Evolutionary conservation across 2,113 vertebrate genomes (phyloP).

Genomic region (Ancistrus triradiatus): DNA sequence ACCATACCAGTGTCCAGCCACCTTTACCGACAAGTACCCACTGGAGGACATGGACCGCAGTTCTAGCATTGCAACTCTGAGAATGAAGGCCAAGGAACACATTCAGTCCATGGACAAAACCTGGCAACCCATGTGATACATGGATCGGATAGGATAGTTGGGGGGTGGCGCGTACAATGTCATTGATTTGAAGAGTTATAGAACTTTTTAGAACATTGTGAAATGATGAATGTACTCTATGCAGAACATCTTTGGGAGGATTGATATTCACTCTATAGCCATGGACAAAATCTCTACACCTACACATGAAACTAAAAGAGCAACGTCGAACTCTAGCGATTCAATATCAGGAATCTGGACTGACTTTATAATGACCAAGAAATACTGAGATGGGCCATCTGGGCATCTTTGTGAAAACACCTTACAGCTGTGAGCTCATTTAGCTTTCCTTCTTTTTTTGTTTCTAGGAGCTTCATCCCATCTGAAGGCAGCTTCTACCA

Average conservation of each 20-base stretch:
- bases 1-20: conserved; percentile 76
- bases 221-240: background rate
- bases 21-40: conserved; percentile 84
- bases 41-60: conserved; percentile 80
- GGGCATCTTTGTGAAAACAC: background rate
- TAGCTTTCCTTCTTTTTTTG: background rate
- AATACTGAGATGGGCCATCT: background rate
- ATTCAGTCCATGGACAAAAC: conserved; percentile 89
- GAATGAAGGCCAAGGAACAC: conserved; percentile 92
- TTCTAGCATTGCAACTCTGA: conserved; percentile 83
- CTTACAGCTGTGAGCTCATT: background rate
- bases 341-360: background rate
- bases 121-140: conserved; percentile 84
- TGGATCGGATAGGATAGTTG: background rate
- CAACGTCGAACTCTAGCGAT: too few species aligned
- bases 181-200: too few species aligned
- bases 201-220: too few species aligned
- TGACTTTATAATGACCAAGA: too few species aligned
- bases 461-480: too few species aligned
- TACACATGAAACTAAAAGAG: background rate
- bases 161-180: too few species aligned
- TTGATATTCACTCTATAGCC: background rate
- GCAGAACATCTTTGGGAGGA: background rate
- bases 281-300: background rate
- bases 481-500: too few species aligned